Percentiles rank a stretch among this genome's conserved stretches.
Evolutionary conservation across 1,140 invertebrate species (phyloP).

Genomic region (Monomorium pharaonis): DNA sequence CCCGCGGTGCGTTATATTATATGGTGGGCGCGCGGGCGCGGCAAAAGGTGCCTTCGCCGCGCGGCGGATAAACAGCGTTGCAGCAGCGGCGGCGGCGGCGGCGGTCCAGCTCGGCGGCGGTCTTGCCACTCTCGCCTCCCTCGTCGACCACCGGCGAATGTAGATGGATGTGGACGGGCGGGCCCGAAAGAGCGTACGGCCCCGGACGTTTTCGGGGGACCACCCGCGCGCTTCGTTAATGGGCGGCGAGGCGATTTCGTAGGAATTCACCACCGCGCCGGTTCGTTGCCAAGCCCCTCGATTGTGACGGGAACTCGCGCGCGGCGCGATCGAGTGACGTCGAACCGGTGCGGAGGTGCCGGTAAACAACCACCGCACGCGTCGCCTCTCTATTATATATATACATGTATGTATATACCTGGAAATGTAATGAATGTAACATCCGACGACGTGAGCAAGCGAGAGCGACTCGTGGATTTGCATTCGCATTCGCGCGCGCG

Average conservation of each 20-base stretch:
- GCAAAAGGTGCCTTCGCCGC: conserved; percentile 17
- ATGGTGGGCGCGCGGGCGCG: background rate
- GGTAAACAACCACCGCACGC: conserved; percentile 21
- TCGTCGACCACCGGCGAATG: background rate
- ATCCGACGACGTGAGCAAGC: background rate
- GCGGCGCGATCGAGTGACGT: background rate
- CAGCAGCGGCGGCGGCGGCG: background rate
- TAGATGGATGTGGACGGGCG: background rate
- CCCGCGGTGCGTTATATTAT: conserved; percentile 30
- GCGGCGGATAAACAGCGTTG: background rate
- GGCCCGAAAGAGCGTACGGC: background rate
- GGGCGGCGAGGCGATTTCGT: background rate
- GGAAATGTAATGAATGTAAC: too few relatives aligned
- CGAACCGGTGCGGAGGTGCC: background rate
- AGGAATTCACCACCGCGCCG: conserved; percentile 3
- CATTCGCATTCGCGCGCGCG: conserved; percentile 32
- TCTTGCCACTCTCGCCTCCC: too few relatives aligned
- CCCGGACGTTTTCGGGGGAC: conserved; percentile 7
- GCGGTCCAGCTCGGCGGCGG: too few relatives aligned
- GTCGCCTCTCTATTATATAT: too few relatives aligned
- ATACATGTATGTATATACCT: background rate
- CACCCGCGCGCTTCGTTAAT: conserved; percentile 31
- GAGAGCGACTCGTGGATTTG: conserved; percentile 11
- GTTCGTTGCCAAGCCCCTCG: background rate
- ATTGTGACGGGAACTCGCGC: background rate